phyloP scores from a whole-genome alignment of 2,113 vertebrate species.

The Leptosomus discolor region DNA sequence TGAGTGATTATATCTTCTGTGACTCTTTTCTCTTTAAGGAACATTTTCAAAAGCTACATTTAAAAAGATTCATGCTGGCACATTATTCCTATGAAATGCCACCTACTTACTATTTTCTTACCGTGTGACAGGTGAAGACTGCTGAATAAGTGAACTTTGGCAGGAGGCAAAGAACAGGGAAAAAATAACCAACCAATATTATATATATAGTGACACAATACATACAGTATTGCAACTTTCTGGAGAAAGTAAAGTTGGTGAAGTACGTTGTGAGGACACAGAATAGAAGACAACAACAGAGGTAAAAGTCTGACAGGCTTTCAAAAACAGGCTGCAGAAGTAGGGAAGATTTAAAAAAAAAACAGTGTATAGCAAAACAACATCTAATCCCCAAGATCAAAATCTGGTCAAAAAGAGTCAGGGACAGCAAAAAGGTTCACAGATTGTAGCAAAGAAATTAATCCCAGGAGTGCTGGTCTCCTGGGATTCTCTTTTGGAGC shows the following conservation, averaged over 20 bases:
- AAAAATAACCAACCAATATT: not conserved
- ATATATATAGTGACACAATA: not conserved
- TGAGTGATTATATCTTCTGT: not conserved
- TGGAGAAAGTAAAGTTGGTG: not conserved
- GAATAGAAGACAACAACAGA: not conserved
- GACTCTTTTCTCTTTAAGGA: not conserved
- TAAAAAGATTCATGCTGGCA: not conserved
- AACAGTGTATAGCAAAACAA: too few species aligned
- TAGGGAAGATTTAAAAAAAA: not conserved
- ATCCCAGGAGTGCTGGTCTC: not conserved
- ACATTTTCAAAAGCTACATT: not conserved
- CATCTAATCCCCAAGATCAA: not conserved
- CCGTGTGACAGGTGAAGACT: not conserved
- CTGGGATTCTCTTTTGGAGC: not conserved
- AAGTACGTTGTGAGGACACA: not conserved
- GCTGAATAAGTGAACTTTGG: not conserved
- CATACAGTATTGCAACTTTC: not conserved
- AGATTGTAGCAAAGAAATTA: not conserved
- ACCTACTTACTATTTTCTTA: not conserved
- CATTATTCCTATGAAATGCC: not conserved
- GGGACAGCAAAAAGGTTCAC: not conserved
- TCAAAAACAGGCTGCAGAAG: not conserved
- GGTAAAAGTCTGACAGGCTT: not conserved
- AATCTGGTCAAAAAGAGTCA: not conserved
- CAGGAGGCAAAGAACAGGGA: not conserved